These are phyloP conservation scores for Chloroclysta siterata DNA, from an alignment of 2,888 invertebrate species.

Conservation along the genomic window DNA sequence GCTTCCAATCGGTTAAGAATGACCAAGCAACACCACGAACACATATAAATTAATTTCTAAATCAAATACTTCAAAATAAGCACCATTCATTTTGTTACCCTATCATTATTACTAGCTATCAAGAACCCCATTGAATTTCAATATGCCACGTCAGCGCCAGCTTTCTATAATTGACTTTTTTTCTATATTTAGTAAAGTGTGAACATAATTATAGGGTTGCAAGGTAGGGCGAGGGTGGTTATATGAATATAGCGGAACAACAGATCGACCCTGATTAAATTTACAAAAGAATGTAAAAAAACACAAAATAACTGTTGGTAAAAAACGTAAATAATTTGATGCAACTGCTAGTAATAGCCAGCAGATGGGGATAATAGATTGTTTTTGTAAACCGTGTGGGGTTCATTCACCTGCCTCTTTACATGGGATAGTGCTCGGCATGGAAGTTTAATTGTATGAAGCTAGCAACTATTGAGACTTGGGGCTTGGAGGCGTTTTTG, in stretches of 20 bases:
- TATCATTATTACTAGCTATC: not conserved
- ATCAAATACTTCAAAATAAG: no score
- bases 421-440: no score
- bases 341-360: conserved; percentile 24
- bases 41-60: no score
- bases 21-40: not conserved
- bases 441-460: no score
- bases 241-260: conserved; percentile 41
- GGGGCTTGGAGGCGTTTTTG: no score
- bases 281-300: conserved; percentile 2
- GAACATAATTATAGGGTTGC: conserved; percentile 49
- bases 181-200: conserved; percentile 49
- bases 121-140: not conserved
- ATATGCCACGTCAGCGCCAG: conserved; percentile 37
- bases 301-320: conserved; percentile 1
- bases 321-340: conserved; percentile 28
- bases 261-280: conserved; percentile 17
- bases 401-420: not conserved
- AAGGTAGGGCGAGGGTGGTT: conserved; percentile 36
- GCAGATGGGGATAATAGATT: conserved; percentile 22
- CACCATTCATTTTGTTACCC: not conserved
- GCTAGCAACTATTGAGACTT: no score
- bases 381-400: conserved; percentile 9
- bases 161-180: conserved; percentile 25
- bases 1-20: not conserved